Base-by-base conservation (phyloP, 2,113 vertebrate species). In the Blennius ocellaris region DNA sequence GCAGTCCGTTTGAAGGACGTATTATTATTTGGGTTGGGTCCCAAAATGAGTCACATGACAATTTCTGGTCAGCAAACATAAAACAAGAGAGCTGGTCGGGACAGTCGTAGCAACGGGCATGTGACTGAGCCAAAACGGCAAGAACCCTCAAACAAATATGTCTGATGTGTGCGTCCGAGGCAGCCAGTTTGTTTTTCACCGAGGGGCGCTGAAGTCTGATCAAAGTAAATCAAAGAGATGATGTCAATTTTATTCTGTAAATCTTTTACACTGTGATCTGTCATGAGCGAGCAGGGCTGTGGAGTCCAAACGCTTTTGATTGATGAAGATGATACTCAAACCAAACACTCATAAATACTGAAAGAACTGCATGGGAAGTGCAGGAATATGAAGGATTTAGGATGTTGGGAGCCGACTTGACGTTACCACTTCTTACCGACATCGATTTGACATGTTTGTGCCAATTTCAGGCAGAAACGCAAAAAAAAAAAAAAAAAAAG, bases 21-120 rank as follows among this genome's bases (percentile, higher is more conserved):
- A 17, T 21, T 65, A 15, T 62, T 43, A 43, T 70, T 54, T 40
- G 30, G 53, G 17, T 44, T 50, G 7, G 50, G 67, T 64, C 11
- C 39, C 21, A 54, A 69, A 48, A 78, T 78, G 57, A 70, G 49
- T 60, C 52, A 55, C 21, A 30, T 30, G 21, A 2, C 21, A 30
- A 30, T 30, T 30, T 30, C 16, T 77, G 56, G 64, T 55, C 54
- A 50, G 51, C 73, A 17, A 45, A 63, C 63, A 17, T 41, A 73
- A 37, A 57, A 68, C 39, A 62, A 63, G 38, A 55, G 17, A 3
- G 11, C 38, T 38, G 62, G 58, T 51, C 50, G 38, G 69, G 73
- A 64, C 77, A 77, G 73, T 67, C 76, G 21, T 30, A 30, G 21
- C 21, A 30, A 63, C 44, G 48, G 56, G 66, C 47, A 55, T 59